Conservation (phyloP, 2,113 vertebrate genomes). For the Podocnemis expansa region DNA sequence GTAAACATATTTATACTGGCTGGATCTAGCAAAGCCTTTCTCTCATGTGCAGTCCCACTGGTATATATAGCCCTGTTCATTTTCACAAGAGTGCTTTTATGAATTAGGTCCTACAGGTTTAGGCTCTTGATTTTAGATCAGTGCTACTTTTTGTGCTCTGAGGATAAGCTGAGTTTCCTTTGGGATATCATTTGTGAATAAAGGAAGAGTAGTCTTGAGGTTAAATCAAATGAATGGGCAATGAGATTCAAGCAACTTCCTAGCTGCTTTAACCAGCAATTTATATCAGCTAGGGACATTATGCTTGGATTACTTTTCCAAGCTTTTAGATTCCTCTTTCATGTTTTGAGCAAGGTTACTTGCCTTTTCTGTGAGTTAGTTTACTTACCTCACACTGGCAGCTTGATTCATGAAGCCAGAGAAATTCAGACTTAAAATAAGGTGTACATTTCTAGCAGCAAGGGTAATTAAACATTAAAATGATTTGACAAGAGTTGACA, state of each 20-base stretch:
- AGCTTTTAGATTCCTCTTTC: background rate
- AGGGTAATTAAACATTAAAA: background rate
- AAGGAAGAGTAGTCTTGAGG: background rate
- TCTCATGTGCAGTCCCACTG: background rate
- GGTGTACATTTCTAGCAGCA: background rate
- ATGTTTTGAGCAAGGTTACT: background rate
- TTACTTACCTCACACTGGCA: accelerated
- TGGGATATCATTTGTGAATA: background rate
- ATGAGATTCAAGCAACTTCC: background rate
- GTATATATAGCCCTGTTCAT: background rate
- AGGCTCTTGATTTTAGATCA: background rate
- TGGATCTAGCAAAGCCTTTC: background rate
- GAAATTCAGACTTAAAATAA: background rate
- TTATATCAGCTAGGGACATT: background rate
- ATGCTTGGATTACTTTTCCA: background rate
- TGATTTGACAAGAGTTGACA: background rate
- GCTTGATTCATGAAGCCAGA: background rate
- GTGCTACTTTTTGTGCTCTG: background rate
- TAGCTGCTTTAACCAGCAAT: background rate
- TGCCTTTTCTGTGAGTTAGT: background rate
- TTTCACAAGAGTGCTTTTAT: background rate
- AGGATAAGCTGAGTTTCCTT: background rate
- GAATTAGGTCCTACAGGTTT: background rate
- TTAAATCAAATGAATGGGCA: background rate
- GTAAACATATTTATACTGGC: background rate